phyloP scores from a whole-genome alignment of 1,140 invertebrate genomes.

The Rhyzopertha dominica region DNA sequence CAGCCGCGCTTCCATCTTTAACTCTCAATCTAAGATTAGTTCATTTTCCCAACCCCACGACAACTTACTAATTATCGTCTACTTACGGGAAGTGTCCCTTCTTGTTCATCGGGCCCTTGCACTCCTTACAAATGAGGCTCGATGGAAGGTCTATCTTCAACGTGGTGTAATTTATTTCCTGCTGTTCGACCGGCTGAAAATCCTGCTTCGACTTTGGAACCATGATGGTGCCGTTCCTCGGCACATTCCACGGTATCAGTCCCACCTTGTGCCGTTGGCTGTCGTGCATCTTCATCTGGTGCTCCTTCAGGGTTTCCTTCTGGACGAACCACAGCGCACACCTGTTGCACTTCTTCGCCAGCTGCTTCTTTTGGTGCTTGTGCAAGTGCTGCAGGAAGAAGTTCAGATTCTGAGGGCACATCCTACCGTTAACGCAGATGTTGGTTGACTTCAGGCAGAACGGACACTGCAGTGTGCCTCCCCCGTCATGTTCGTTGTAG shows the following conservation, averaged over 20 bases:
- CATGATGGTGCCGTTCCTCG: slow-evolving; percentile 42
- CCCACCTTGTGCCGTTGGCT: slow-evolving; percentile 38
- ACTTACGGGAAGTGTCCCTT: slow-evolving; percentile 66
- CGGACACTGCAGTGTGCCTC: slow-evolving; percentile 63
- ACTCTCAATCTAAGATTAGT: too few species aligned
- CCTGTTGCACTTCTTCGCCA: slow-evolving; percentile 59
- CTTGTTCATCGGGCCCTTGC: slow-evolving; percentile 58
- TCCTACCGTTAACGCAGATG: slow-evolving; percentile 46
- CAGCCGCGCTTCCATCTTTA: too few species aligned
- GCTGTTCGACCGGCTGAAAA: slow-evolving; percentile 32
- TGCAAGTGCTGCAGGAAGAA: slow-evolving; percentile 51
- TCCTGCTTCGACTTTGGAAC: slow-evolving; percentile 50
- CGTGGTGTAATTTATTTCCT: slow-evolving; percentile 32
- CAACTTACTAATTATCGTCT: too few species aligned
- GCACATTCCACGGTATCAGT: slow-evolving; percentile 43
- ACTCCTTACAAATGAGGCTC: slow-evolving; percentile 60
- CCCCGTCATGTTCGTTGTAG: slow-evolving; percentile 57
- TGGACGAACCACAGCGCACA: slow-evolving; percentile 69
- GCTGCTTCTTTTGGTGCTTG: slow-evolving; percentile 53
- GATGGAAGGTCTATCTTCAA: slow-evolving; percentile 45
- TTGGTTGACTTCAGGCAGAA: slow-evolving; percentile 62
- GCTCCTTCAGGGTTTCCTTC: slow-evolving; percentile 46
- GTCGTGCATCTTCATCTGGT: slow-evolving; percentile 36
- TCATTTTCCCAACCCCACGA: too few species aligned
- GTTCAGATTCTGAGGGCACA: slow-evolving; percentile 49